Percentiles rank a stretch among this genome's conserved stretches.
Evolutionary conservation across 2,888 invertebrate species (phyloP).

Genomic region (Nephrotoma appendiculata): DNA sequence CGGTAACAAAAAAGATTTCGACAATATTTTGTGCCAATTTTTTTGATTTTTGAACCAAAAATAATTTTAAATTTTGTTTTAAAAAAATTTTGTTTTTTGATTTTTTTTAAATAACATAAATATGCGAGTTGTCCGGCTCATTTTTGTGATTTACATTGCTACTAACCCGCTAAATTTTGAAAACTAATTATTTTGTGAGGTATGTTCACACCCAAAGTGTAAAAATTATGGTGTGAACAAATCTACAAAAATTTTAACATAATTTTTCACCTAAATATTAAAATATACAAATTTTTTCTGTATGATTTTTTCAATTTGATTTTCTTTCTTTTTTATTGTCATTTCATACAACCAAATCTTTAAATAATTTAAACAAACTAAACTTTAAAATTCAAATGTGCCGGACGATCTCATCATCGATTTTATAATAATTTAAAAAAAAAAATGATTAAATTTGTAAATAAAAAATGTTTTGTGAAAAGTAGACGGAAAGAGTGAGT

Average conservation of each 20-base stretch:
- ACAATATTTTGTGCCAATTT: neutral
- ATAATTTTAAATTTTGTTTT: neutral
- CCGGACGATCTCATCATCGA: neutral
- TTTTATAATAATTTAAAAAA: neutral
- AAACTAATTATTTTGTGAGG: neutral
- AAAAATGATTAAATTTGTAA: neutral
- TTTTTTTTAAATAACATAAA: neutral
- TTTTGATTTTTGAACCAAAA: constrained; percentile 1
- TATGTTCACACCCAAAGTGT: neutral
- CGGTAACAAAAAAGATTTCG: neutral
- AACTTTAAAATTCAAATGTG: neutral
- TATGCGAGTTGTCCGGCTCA: constrained; percentile 4
- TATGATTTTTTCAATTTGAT: neutral
- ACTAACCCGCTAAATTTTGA: neutral
- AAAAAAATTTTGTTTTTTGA: constrained; percentile 1
- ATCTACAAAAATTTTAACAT: neutral
- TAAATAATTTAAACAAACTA: neutral
- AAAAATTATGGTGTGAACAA: neutral
- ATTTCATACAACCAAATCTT: neutral
- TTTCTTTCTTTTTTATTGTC: neutral
- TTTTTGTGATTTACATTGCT: neutral
- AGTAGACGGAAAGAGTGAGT: constrained; percentile 33
- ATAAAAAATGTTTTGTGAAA: neutral
- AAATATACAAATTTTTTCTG: neutral
- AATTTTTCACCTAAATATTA: neutral